Evolutionary conservation across 2,113 vertebrate genomes (phyloP).

Genomic region (Vulpes vulpes): DNA sequence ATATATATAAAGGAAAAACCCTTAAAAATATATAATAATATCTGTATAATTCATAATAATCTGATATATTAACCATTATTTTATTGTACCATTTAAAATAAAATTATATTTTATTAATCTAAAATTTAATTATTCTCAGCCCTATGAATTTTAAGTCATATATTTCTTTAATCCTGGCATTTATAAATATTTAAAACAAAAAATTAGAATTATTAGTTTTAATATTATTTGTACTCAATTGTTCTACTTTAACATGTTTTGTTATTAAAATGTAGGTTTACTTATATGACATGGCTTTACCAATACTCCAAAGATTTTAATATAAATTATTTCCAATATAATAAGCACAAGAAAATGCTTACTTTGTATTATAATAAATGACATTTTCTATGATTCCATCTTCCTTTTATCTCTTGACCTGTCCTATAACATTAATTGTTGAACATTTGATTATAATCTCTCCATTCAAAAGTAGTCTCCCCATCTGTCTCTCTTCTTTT

Average conservation of each 20-base stretch:
- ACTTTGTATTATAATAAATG: not conserved
- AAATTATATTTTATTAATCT: not conserved
- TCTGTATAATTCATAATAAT: not conserved
- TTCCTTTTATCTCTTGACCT: not conserved
- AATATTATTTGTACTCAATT: not conserved
- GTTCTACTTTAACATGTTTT: not conserved
- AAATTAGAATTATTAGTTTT: not conserved
- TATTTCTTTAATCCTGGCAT: not conserved
- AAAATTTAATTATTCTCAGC: not conserved
- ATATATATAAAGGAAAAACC: not conserved
- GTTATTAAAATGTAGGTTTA: conserved; percentile 13
- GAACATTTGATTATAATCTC: not conserved
- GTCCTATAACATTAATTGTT: not conserved
- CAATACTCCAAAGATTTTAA: not conserved
- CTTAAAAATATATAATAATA: not conserved
- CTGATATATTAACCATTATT: not conserved
- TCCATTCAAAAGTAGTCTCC: not conserved
- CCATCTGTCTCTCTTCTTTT: not conserved
- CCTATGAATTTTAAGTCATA: not conserved
- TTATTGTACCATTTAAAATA: not conserved
- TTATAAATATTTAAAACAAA: not conserved
- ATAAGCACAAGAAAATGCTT: not conserved
- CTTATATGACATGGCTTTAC: not conserved
- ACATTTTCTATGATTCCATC: not conserved
- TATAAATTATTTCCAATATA: not conserved